Percentiles rank a stretch among this genome's conserved stretches.
Conservation (phyloP, 2,888 invertebrate species). For the Caenorhabditis sp. region DNA sequence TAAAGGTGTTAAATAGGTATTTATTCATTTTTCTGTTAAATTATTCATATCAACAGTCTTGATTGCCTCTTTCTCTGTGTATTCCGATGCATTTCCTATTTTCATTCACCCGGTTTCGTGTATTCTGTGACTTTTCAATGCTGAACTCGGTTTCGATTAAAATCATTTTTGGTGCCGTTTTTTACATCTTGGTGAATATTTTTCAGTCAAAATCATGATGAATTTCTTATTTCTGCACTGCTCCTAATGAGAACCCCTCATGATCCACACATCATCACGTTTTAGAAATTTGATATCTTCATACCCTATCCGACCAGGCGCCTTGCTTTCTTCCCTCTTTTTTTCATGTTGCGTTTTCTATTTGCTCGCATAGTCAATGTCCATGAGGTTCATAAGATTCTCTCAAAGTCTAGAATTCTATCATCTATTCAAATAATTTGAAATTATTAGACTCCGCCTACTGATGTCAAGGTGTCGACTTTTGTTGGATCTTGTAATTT, state of each 20-base stretch:
- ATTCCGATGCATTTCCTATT: background rate
- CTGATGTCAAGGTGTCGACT: no score
- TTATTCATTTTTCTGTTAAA: background rate
- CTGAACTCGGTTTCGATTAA: constrained; percentile 4
- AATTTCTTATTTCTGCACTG: constrained; percentile 25
- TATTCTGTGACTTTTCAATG: constrained; percentile 10
- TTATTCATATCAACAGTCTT: background rate
- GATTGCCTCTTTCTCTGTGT: constrained; percentile 8
- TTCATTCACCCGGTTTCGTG: constrained; percentile 16
- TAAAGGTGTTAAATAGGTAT: background rate
- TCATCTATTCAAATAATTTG: no score
- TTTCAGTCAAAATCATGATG: constrained; percentile 49
- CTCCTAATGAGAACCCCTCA: constrained; percentile 44
- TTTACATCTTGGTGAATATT: constrained; percentile 3
- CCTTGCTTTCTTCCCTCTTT: constrained; percentile 4
- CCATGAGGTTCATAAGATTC: background rate
- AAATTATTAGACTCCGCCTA: no score
- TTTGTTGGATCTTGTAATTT: no score
- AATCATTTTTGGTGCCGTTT: constrained; percentile 9
- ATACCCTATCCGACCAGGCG: constrained; percentile 28
- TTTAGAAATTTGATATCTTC: constrained; percentile 57
- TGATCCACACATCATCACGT: constrained; percentile 24
- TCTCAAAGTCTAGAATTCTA: no score
- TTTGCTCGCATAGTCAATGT: background rate
- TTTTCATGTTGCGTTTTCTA: constrained; percentile 23